Conservation (phyloP, 2,888 invertebrate genomes). For the Tineola bisselliella region DNA sequence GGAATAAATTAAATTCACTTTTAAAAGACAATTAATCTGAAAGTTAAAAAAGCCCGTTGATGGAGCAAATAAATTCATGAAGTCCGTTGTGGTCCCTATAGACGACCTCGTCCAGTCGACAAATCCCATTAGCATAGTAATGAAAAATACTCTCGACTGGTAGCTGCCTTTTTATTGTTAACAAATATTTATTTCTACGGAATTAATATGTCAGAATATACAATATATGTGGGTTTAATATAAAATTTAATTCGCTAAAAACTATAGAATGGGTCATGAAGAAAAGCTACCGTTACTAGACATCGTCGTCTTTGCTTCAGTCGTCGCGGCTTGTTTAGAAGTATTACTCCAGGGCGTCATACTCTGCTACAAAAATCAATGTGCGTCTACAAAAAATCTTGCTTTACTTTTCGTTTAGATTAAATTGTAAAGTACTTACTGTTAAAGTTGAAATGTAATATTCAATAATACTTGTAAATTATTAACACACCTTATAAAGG, state of each 20-base stretch:
- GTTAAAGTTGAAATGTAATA: background rate
- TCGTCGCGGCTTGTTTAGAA: no score
- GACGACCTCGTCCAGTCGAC: slow-evolving; percentile 27
- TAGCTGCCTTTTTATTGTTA: background rate
- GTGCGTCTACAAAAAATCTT: no score
- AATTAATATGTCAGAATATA: background rate
- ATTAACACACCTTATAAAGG: background rate
- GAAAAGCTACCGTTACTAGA: no score
- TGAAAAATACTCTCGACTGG: slow-evolving; percentile 27
- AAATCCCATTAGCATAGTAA: slow-evolving; percentile 41
- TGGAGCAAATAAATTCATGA: slow-evolving; percentile 29
- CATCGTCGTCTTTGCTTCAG: no score
- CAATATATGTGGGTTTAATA: no score
- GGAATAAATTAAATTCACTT: background rate
- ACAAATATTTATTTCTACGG: background rate
- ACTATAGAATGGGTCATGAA: no score
- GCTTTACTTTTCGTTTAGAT: no score
- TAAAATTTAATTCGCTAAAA: no score
- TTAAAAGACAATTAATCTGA: slow-evolving; percentile 12
- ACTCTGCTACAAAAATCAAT: no score
- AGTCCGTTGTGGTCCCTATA: slow-evolving; percentile 19
- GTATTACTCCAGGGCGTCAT: no score
- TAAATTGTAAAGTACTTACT: no score
- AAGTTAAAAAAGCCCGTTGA: slow-evolving; percentile 16
- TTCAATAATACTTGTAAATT: background rate